phyloP scores from a whole-genome alignment of 2,797 vertebrate genomes.

The Taeniopygia guttata region DNA sequence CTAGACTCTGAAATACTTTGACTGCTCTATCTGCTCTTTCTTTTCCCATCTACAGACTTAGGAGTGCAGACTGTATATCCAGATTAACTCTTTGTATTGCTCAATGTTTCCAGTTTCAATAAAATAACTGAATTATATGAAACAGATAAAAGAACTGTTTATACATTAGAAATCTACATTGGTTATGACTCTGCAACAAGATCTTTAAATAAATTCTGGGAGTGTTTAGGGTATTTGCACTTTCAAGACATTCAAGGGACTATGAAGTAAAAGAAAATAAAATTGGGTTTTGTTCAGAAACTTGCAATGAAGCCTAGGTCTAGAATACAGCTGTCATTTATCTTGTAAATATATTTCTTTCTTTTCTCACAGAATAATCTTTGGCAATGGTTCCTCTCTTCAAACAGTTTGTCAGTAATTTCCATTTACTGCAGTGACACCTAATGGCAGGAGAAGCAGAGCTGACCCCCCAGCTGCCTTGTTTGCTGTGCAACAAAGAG shows the following conservation, averaged over 20 bases:
- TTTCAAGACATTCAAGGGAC: background rate
- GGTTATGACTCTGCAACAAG: background rate
- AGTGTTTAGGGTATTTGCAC: background rate
- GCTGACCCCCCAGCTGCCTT: constrained; percentile 40
- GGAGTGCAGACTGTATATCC: background rate
- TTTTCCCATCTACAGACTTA: background rate
- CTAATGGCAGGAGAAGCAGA: constrained; percentile 63
- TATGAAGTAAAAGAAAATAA: background rate
- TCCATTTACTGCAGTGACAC: constrained; percentile 70
- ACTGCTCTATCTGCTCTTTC: background rate
- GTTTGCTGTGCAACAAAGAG: constrained; percentile 61
- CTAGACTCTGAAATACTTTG: background rate
- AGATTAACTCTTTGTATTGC: background rate
- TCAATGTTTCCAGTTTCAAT: background rate
- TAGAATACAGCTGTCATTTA: background rate
- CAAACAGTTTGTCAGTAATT: constrained; percentile 52
- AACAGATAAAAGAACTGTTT: background rate
- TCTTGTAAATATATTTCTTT: background rate
- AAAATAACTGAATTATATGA: background rate
- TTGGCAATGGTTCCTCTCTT: constrained; percentile 21
- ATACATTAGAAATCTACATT: background rate
- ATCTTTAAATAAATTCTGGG: background rate
- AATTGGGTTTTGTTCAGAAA: background rate
- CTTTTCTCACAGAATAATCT: background rate
- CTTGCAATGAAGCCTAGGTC: background rate